Conservation (phyloP, 2,797 vertebrate species). For the Gymnoscopelus microlampas region DNA sequence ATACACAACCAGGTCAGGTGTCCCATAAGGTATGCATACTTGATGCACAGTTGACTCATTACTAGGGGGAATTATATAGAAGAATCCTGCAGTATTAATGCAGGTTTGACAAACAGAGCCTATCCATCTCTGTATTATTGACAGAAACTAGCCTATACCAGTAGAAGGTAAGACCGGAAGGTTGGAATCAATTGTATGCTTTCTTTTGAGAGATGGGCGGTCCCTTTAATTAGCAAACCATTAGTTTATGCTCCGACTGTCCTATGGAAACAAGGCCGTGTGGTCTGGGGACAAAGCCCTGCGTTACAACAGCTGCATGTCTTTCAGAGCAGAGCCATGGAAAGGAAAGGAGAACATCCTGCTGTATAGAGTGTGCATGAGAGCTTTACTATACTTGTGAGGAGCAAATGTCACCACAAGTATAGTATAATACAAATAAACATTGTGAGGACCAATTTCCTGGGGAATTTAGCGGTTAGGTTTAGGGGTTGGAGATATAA, state of each 20-base stretch:
- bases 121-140: background rate
- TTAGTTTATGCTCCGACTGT: constrained; percentile 28
- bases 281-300: constrained; percentile 5
- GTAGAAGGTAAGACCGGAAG: background rate
- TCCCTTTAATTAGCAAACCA: constrained; percentile 39
- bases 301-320: constrained; percentile 21
- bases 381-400: too few relatives aligned
- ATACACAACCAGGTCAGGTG: too few relatives aligned
- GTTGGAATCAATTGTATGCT: too few relatives aligned
- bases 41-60: too few relatives aligned
- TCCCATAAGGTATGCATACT: too few relatives aligned
- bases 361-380: background rate
- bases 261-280: constrained; percentile 6
- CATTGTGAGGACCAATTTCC: too few relatives aligned
- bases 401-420: background rate
- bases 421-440: background rate
- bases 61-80: too few relatives aligned
- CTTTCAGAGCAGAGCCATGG: constrained; percentile 2
- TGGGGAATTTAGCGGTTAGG: too few relatives aligned
- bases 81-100: background rate
- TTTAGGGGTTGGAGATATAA: too few relatives aligned
- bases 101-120: too few relatives aligned
- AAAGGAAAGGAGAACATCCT: constrained; percentile 18
- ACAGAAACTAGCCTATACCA: background rate
- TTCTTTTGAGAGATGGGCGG: background rate